phyloP scores from a whole-genome alignment of 1,140 invertebrate genomes.

The Anagrus nilaparvatae region DNA sequence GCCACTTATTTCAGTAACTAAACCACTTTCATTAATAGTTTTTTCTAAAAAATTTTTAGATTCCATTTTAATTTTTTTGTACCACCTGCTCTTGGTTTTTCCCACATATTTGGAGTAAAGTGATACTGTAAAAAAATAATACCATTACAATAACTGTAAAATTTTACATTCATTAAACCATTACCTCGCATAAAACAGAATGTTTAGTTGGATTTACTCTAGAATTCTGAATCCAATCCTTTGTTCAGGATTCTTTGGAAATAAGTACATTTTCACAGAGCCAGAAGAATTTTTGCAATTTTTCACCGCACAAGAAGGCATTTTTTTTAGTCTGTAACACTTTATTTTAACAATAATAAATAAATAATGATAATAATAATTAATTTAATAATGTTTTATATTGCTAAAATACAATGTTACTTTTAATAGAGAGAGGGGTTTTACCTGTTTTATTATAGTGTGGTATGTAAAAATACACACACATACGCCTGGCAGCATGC shows the following conservation, averaged over 20 bases:
- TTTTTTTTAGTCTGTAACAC: no score
- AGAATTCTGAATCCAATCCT: slow-evolving; percentile 2
- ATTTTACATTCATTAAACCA: background rate
- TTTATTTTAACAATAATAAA: no score
- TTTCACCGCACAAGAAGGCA: background rate
- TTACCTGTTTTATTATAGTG: no score
- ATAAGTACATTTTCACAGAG: slow-evolving; percentile 2
- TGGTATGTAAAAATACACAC: no score
- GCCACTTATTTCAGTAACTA: no score
- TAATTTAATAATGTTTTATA: no score
- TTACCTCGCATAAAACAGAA: slow-evolving; percentile 3
- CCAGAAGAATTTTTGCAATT: slow-evolving; percentile 3
- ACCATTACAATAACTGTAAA: background rate
- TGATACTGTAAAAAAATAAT: slow-evolving; percentile 9
- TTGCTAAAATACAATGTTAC: no score
- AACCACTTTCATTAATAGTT: no score
- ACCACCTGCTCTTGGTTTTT: slow-evolving; percentile 15
- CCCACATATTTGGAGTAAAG: slow-evolving; percentile 13
- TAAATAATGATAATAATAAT: no score
- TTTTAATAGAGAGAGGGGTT: no score
- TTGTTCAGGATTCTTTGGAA: slow-evolving; percentile 3
- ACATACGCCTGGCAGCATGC: no score
- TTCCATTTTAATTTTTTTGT: slow-evolving; percentile 13
- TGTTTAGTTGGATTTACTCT: background rate
- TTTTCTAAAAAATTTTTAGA: no score